Conservation (phyloP, 1,140 invertebrate genomes). For the Zeugodacus cucurbitae region DNA sequence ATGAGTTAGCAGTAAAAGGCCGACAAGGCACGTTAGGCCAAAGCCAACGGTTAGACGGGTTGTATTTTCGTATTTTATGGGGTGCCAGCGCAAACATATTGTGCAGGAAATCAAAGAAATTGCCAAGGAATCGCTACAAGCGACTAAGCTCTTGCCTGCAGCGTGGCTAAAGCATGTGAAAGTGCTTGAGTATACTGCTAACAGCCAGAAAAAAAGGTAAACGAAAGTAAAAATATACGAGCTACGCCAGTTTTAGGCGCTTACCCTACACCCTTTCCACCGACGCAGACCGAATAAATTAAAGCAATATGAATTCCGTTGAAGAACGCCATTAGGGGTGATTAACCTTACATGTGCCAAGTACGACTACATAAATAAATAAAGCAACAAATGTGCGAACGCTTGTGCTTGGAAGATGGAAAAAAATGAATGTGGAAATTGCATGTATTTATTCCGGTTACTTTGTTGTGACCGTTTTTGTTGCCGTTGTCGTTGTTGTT, state of each 20-base stretch:
- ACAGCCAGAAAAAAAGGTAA: not conserved
- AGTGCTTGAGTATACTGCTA: not conserved
- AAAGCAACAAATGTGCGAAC: not conserved
- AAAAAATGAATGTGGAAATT: not conserved
- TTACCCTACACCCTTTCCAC: not conserved
- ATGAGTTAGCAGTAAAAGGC: constrained; percentile 2
- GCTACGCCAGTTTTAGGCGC: not conserved
- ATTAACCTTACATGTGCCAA: not conserved
- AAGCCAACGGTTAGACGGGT: not conserved
- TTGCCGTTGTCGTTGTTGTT: not conserved
- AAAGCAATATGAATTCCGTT: not conserved
- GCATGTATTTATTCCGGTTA: not conserved
- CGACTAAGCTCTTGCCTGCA: not conserved
- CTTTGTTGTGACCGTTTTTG: not conserved
- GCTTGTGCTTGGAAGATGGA: not conserved
- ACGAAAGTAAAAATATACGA: not conserved
- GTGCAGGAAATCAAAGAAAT: constrained; percentile 17
- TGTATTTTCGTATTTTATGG: not conserved
- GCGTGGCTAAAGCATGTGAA: not conserved
- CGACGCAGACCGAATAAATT: not conserved
- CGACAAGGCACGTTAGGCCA: not conserved
- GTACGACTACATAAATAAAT: not conserved
- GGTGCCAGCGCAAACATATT: not conserved
- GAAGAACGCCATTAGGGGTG: not conserved
- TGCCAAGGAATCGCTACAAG: not conserved